Conservation (phyloP, 1,140 invertebrate species). For the Caerostris extrusa region DNA sequence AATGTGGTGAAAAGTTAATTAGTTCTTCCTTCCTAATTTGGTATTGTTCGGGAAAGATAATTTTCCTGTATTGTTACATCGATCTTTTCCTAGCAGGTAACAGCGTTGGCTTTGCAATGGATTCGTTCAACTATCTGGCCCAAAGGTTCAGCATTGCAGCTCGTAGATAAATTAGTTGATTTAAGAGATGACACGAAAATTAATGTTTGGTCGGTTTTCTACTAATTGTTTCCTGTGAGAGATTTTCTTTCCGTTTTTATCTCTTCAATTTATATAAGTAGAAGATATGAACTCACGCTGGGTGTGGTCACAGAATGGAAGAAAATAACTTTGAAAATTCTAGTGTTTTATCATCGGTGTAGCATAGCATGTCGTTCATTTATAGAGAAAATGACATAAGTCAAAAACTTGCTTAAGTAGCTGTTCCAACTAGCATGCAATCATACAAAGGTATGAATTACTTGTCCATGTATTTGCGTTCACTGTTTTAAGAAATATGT, state of each 20-base stretch:
- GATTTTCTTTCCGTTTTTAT: background rate
- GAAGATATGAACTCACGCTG: background rate
- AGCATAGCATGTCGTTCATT: background rate
- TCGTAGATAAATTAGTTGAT: background rate
- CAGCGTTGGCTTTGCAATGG: background rate
- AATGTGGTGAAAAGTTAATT: conserved; percentile 32
- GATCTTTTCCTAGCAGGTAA: background rate
- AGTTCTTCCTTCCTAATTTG: background rate
- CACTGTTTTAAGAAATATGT: no score
- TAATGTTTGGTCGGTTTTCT: background rate
- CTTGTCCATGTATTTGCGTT: no score
- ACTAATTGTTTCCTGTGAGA: background rate
- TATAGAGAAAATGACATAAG: no score
- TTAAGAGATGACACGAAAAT: background rate
- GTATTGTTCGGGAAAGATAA: background rate
- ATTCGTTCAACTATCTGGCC: background rate
- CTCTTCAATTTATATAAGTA: background rate
- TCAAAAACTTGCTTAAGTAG: no score
- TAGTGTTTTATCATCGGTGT: background rate
- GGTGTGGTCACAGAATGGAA: background rate
- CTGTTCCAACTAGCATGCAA: no score
- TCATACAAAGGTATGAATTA: no score
- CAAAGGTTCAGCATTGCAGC: background rate
- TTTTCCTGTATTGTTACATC: background rate
- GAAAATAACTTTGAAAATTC: background rate